Conservation (phyloP, 2,797 vertebrate species). For the Myotis findleyi region DNA sequence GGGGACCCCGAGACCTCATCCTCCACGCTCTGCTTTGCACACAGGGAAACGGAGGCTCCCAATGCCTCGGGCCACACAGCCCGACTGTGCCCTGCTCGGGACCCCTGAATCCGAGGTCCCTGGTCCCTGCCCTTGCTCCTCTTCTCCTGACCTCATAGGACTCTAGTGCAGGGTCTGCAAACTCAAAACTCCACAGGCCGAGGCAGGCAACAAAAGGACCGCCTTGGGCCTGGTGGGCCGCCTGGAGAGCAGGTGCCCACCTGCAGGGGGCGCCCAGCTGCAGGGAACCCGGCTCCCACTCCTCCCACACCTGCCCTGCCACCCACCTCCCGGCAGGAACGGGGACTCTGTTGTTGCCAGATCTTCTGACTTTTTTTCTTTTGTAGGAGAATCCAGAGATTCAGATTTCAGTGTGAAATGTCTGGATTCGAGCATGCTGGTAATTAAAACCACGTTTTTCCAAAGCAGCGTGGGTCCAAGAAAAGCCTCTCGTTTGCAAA, state of each 20-base stretch:
- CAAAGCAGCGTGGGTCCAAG: not conserved
- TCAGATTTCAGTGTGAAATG: not conserved
- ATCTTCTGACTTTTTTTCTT: not conserved
- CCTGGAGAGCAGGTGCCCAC: not conserved
- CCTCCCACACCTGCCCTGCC: not conserved
- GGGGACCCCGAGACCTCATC: not conserved
- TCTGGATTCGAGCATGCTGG: not conserved
- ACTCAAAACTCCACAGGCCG: not conserved
- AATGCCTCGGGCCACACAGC: not conserved
- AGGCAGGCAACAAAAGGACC: not conserved
- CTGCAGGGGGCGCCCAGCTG: rapidly evolving
- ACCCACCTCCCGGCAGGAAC: not conserved
- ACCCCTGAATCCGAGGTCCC: not conserved
- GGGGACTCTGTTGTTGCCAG: not conserved
- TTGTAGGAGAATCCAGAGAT: not conserved
- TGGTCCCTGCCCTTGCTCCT: not conserved
- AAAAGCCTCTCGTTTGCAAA: not conserved
- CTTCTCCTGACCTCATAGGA: not conserved
- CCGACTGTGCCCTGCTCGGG: not conserved
- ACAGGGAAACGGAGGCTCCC: not conserved
- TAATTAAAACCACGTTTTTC: not conserved
- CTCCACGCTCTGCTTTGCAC: not conserved
- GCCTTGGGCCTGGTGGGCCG: not conserved
- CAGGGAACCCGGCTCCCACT: rapidly evolving
- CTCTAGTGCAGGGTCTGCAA: not conserved